phyloP scores from a whole-genome alignment of 2,113 vertebrate species.

The Pluvialis apricaria region DNA sequence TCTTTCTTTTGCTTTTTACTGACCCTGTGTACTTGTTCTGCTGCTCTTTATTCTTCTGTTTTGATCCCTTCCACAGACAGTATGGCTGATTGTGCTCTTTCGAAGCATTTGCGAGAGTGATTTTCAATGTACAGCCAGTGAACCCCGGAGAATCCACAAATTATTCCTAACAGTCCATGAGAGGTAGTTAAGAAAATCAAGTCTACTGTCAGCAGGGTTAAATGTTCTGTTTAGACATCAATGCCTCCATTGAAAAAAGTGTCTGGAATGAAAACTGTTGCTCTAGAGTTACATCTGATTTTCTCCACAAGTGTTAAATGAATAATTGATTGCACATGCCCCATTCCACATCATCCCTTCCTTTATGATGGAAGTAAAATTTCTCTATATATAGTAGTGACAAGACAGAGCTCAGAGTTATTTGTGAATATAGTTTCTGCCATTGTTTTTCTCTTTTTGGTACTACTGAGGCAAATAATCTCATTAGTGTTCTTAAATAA shows the following conservation, averaged over 20 bases:
- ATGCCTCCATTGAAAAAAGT: background rate
- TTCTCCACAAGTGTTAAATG: background rate
- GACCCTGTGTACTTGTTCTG: background rate
- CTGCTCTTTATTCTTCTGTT: background rate
- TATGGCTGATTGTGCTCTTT: background rate
- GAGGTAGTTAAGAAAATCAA: background rate
- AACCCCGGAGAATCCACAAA: background rate
- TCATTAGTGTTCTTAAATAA: background rate
- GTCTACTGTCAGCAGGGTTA: background rate
- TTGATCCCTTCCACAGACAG: background rate
- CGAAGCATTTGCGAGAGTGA: background rate
- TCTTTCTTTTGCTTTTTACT: background rate
- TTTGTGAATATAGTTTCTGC: background rate
- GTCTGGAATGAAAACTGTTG: background rate
- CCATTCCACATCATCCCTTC: background rate
- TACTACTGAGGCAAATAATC: background rate
- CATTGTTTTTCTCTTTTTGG: background rate
- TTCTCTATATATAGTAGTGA: background rate
- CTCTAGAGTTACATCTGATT: background rate
- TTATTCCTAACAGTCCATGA: background rate
- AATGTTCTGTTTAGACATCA: background rate
- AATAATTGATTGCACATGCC: background rate
- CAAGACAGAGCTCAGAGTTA: background rate
- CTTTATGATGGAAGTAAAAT: background rate
- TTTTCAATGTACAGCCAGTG: background rate